Conservation (phyloP, 2,888 invertebrate species). For the Atherix ibis region DNA sequence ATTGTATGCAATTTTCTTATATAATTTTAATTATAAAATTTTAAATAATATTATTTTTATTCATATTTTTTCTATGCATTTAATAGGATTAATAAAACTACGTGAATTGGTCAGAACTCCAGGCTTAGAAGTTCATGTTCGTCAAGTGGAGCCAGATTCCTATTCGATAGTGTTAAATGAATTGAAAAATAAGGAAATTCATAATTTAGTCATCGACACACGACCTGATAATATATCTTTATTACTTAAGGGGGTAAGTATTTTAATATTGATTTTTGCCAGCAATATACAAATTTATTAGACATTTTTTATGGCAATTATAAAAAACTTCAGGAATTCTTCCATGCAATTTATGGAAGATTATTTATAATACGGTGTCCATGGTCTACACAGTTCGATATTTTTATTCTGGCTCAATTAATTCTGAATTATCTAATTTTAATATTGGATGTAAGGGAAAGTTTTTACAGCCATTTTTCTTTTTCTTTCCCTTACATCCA, state of each 20-base stretch:
- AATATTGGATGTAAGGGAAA: too few species aligned
- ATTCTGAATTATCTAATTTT: too few species aligned
- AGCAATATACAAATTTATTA: too few species aligned
- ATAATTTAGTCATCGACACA: conserved; percentile 63
- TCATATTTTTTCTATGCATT: conserved; percentile 2
- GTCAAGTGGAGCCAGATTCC: conserved; percentile 46
- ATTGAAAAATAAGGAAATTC: conserved; percentile 60
- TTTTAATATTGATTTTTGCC: neutral
- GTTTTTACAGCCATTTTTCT: too few species aligned
- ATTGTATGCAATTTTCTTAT: neutral
- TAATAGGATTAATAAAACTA: conserved; percentile 34
- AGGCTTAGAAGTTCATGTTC: conserved; percentile 51
- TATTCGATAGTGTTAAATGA: conserved; percentile 64
- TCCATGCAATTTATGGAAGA: too few species aligned
- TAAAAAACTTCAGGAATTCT: too few species aligned
- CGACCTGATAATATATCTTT: conserved; percentile 52
- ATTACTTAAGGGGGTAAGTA: conserved; percentile 57
- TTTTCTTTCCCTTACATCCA: too few species aligned
- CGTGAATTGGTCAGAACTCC: conserved; percentile 53
- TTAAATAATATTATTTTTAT: neutral
- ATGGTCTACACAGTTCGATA: too few species aligned
- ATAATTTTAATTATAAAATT: too few species aligned
- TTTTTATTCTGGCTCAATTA: too few species aligned
- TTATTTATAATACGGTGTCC: too few species aligned
- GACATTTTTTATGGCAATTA: too few species aligned